Conservation (phyloP, 1,140 invertebrate genomes). For the Diachasma alloeum region DNA sequence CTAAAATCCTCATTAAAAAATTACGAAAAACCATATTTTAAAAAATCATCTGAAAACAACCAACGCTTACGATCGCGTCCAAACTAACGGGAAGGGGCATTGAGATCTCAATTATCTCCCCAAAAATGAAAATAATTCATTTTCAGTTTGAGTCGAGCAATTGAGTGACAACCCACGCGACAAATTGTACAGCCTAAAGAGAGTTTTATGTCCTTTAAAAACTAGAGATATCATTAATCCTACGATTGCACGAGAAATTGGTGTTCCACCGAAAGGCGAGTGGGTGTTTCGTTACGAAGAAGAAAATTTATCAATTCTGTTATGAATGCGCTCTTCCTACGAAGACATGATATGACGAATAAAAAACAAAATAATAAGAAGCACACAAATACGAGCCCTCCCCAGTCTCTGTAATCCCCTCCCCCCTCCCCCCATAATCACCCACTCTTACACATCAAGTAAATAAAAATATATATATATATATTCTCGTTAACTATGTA, state of each 20-base stretch:
- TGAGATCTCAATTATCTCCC: background rate
- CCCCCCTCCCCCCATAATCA: background rate
- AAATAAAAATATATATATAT: slow-evolving; percentile 29
- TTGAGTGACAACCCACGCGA: slow-evolving; percentile 18
- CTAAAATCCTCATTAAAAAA: background rate
- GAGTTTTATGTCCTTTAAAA: slow-evolving; percentile 10
- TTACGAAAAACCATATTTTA: background rate
- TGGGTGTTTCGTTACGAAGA: background rate
- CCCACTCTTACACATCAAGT: slow-evolving; percentile 14
- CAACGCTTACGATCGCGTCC: background rate
- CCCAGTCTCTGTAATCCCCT: background rate
- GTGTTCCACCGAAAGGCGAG: slow-evolving; percentile 31
- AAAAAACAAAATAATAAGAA: background rate
- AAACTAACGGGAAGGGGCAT: slow-evolving; percentile 7
- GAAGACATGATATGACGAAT: too few species aligned
- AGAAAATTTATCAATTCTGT: background rate
- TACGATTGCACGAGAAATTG: slow-evolving; percentile 55
- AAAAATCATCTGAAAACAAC: background rate
- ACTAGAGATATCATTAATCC: slow-evolving; percentile 42
- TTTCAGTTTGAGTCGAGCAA: background rate
- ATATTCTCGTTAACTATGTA: slow-evolving; percentile 3
- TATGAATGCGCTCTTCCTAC: too few species aligned
- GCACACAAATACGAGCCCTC: background rate
- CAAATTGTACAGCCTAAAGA: slow-evolving; percentile 19
- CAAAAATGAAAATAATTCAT: background rate